These are phyloP conservation scores for Drosophila serrata DNA, from an alignment of 1,140 invertebrate genomes.

Conservation along the genomic window DNA sequence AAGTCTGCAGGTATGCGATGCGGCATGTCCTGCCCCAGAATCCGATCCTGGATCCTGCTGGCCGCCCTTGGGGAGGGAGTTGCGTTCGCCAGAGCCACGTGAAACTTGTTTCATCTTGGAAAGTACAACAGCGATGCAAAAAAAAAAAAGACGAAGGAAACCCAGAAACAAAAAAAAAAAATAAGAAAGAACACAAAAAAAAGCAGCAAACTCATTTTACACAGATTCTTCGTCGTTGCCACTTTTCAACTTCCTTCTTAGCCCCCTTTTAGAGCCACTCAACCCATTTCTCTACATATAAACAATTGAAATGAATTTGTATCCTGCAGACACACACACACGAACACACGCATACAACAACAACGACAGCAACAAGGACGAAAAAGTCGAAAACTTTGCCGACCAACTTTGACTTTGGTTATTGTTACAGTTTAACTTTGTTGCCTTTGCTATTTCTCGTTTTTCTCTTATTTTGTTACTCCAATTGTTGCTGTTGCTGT, in stretches of 20 bases:
- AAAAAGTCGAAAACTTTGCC: slow-evolving; percentile 72
- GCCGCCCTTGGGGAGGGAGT: slow-evolving; percentile 13
- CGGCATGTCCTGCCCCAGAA: slow-evolving; percentile 42
- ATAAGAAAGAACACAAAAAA: slow-evolving; percentile 15
- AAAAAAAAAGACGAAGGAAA: slow-evolving; percentile 2
- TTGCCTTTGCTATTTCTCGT: slow-evolving; percentile 56
- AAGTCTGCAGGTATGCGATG: slow-evolving; percentile 68
- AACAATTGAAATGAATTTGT: slow-evolving; percentile 82
- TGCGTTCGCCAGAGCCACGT: slow-evolving; percentile 10
- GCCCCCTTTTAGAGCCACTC: slow-evolving; percentile 14
- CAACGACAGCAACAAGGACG: slow-evolving; percentile 35
- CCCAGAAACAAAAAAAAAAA: slow-evolving; percentile 14
- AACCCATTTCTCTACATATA: slow-evolving; percentile 41
- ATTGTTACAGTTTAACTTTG: slow-evolving; percentile 83
- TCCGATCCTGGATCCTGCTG: slow-evolving; percentile 32
- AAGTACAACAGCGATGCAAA: slow-evolving; percentile 44
- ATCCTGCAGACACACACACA: slow-evolving; percentile 61
- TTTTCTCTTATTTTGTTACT: slow-evolving; percentile 31
- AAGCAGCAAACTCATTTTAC: slow-evolving; percentile 48
- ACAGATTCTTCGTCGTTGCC: slow-evolving; percentile 43
- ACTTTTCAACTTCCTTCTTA: slow-evolving; percentile 14
- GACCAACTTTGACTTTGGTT: slow-evolving; percentile 83
- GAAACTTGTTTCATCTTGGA: slow-evolving; percentile 65
- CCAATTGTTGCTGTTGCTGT: slow-evolving; percentile 10
- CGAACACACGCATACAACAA: slow-evolving; percentile 34